These are phyloP conservation scores for Acanthosepion lycidas DNA, from an alignment of 2,888 invertebrate species.

Conservation along the genomic window DNA sequence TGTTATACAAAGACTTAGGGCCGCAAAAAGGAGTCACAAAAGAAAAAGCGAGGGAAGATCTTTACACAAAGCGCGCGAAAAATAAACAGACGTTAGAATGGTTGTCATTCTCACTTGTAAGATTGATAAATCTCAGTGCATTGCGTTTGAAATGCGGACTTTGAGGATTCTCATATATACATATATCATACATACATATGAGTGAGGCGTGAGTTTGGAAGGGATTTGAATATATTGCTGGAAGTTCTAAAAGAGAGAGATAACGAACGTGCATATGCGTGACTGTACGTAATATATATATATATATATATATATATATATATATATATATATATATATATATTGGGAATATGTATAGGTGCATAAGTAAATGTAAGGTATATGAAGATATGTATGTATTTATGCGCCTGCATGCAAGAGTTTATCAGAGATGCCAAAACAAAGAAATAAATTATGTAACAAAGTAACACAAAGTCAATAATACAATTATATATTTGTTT, in stretches of 20 bases:
- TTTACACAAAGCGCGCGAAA: not conserved
- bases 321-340: not conserved
- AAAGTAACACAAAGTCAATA: too few species aligned
- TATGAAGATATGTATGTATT: not conserved
- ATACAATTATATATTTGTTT: too few species aligned
- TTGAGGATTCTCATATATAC: not conserved
- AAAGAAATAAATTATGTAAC: too few species aligned
- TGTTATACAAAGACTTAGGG: not conserved
- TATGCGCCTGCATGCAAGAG: not conserved
- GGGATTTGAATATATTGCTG: not conserved
- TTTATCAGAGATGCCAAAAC: too few species aligned
- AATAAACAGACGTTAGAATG: not conserved
- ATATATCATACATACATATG: not conserved
- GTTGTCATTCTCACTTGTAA: not conserved
- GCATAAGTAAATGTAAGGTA: too few species aligned
- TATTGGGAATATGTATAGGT: not conserved
- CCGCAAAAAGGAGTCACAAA: not conserved
- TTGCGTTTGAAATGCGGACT: not conserved
- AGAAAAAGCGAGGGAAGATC: not conserved
- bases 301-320: not conserved
- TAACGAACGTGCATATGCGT: too few species aligned
- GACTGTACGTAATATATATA: not conserved
- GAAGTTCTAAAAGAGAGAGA: too few species aligned
- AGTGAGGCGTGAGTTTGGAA: not conserved
- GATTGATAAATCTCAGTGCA: not conserved